A percentile compares a stretch with the other conserved stretches of the same genome.
These are phyloP conservation scores for Solenopsis fugax DNA, from an alignment of 1,140 invertebrate species.

Conservation along the genomic window DNA sequence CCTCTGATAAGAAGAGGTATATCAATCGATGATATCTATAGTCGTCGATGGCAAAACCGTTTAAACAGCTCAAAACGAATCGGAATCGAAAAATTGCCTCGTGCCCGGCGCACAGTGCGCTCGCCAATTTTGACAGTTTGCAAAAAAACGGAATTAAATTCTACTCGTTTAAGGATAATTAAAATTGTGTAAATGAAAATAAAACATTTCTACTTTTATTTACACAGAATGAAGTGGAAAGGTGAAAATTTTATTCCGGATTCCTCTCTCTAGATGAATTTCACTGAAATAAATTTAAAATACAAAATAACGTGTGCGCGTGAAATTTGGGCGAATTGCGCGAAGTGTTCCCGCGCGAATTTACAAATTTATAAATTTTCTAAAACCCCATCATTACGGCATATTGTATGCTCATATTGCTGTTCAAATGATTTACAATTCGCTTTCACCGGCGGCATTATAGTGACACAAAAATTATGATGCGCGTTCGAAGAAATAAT, in stretches of 20 bases:
- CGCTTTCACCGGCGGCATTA: neutral
- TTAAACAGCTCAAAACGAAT: neutral
- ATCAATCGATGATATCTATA: slow-evolving; percentile 14
- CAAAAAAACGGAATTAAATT: slow-evolving; percentile 14
- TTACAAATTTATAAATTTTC: slow-evolving; percentile 14
- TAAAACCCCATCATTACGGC: neutral
- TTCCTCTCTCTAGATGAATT: slow-evolving; percentile 15
- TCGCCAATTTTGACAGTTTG: neutral
- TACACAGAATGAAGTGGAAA: neutral
- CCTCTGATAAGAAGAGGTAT: neutral
- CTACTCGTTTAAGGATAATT: slow-evolving; percentile 1
- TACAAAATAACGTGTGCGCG: neutral
- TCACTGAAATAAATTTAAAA: slow-evolving; percentile 10
- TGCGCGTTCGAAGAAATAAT: neutral
- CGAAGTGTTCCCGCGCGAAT: neutral
- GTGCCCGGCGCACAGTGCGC: neutral
- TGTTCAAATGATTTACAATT: neutral
- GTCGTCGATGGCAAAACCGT: slow-evolving; percentile 10
- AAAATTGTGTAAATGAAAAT: neutral
- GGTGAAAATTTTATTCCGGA: neutral
- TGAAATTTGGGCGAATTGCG: neutral
- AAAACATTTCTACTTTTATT: slow-evolving; percentile 11
- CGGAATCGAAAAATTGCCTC: neutral
- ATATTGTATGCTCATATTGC: neutral
- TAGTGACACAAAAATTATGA: neutral